Base-by-base conservation (phyloP, 2,888 invertebrate species). In the Tricholauxania praeusta region DNA sequence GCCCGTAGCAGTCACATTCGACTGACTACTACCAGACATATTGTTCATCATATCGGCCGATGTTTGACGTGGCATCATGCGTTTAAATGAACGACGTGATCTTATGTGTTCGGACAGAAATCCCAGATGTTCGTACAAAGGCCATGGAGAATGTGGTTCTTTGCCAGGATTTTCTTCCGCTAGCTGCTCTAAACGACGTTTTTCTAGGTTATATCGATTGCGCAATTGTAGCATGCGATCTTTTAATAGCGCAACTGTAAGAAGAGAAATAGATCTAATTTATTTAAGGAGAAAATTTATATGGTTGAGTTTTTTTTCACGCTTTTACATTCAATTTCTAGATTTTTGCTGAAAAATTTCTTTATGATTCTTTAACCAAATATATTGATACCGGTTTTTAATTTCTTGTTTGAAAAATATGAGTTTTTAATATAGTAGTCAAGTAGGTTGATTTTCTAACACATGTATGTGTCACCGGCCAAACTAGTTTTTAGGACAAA, bases 161-260 rank as follows among this genome's bases (percentile, higher is more conserved):
- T 80, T 79, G n/a, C 78, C 77, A 2, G 84, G 83, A 78, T 82
- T 80, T 53, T 81, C 81, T 32, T 81, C 78, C 1, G 81, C 76
- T 49, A 83, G 69, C 52, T 82, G 83, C 69, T 87, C 87, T n/a
- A 87, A 75, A 6, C 87, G 86, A 14, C 88, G 82, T 73, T 87
- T 87, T 74, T 88, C 88, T 48, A 88, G 82, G 78, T 87, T 88
- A 57, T 87, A 88, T 12, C 88, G 88, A 81, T 88, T 88, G 48
- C 88, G 81, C n/a, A 88, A 76, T 63, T 87, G 87, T 12, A 86
- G 81, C 85, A 88, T 87, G 3, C 88, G 87, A 78, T 88, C 88
- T 73, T 87, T 86, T 15, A 88, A 78, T 47, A 86, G 80, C 15
- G 84, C 82, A 60, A 85, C 87, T 87, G 70, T n/a, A 79, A 49